Base-by-base conservation (phyloP, 2,797 vertebrate species). In the Parambassis ranga region DNA sequence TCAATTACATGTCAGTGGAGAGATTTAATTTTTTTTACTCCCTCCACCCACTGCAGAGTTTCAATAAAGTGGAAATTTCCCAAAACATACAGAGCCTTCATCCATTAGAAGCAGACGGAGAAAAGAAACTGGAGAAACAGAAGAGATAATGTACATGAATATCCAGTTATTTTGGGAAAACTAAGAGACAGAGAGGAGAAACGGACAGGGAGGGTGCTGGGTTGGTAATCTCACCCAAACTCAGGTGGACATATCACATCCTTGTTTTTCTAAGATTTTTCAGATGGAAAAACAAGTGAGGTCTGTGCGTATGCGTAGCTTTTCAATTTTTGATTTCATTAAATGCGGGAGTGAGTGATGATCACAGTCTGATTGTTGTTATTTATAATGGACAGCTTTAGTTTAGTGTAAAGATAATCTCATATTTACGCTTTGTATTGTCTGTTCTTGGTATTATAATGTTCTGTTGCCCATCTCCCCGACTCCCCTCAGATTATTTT, bases 211-310 rank as follows among this genome's bases (percentile, higher is more conserved):
- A 47, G 62, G 63, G 26, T 69, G 70, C 56, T 65, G 76, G 81
- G 76, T 55, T 59, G 68, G 75, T 49, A 55, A 67, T 74, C 77
- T 62, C 75, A 78, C 75, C 80, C 82, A 60, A 83, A 84, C 89
- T 91, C 88, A 92, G 89, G 87, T 88, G 87, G 88, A 86, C 64
- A 67, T 76, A 78, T 77, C 65, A 50, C 53, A 72, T 49, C 51
- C 32, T 73, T 41, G 68, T 77, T 83, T 82, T 76, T 69, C 19
- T 48, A 23, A 19, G 4, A 28, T 68, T 65, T 80, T 72, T 52
- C 30, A 62, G 47, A 20, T 24, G 11, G 68, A 76, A 60, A 66
- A 85, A 86, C 62, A 77, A 82, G 74, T 55, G 68, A 70, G 75
- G 55, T 38, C 36, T 53, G 61, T 57, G 43, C 62, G 46, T 51